phyloP scores from a whole-genome alignment of 1,140 invertebrate species.

The Magallana gigas region DNA sequence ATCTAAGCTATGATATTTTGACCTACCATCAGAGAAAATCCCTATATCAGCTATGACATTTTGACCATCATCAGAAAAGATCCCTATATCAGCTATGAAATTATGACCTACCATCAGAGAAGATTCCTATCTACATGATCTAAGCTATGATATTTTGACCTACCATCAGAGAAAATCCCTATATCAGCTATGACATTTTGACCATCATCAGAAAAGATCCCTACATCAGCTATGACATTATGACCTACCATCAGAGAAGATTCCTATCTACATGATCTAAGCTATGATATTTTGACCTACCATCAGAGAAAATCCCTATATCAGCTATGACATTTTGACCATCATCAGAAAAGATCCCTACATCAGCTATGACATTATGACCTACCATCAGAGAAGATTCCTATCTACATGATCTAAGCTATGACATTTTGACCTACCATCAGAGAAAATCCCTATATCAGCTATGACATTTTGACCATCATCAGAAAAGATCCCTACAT shows the following conservation, averaged over 20 bases:
- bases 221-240: no score
- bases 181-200: constrained; percentile 87
- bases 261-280: constrained; percentile 61
- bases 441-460: constrained; percentile 86
- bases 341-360: no score
- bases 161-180: constrained; percentile 79
- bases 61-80: no score
- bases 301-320: constrained; percentile 82
- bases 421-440: no score
- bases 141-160: no score
- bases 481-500: no score
- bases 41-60: constrained; percentile 90
- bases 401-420: no score
- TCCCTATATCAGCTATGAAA: no score
- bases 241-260: constrained; percentile 91
- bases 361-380: constrained; percentile 59
- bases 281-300: no score
- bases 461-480: constrained; percentile 81
- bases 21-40: no score
- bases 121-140: constrained; percentile 81
- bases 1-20: no score
- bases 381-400: constrained; percentile 91
- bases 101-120: constrained; percentile 87
- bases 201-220: no score
- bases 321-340: constrained; percentile 85